Base-by-base conservation (phyloP, 2,888 invertebrate genomes). In the Stenchaetothrips biformis region DNA sequence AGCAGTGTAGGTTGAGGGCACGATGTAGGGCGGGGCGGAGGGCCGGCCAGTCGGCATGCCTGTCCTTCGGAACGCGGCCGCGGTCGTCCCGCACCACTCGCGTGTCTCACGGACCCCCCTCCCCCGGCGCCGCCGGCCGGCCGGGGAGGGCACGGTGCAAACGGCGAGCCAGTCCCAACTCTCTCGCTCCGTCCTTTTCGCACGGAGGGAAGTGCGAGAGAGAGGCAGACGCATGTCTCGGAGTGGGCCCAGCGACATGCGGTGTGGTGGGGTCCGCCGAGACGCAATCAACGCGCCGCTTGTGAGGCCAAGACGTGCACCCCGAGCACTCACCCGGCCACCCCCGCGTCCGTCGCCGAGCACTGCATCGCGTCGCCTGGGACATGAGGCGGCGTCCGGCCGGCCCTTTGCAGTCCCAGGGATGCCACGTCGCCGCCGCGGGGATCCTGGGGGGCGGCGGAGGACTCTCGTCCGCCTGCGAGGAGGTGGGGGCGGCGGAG, bases 211-310 rank as follows among this genome's bases (percentile, higher is more conserved):
- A 53, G 53, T 53, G 53, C 16, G 13, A 53, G 53, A 3, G 53
- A 53, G 53, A 53, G 53, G 25, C 25, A 21, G 67, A 37, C 25
- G 67, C 21, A 74, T 11, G 67, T n/a, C 67, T 37, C 4, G 37
- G 37, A 37, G 25, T 21, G 25, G 67, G 67, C 67, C 67, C 9
- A 2, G 25, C 59, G 21, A 25, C 25, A 8, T 9, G 67, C n/a
- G 67, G 67, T 21, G 21, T 4, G 21, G 6, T 0, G 67, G 62
- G 62, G 67, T 8, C 67, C 21, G 67, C 67, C 53, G 67, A 25
- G 67, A 74, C 67, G 25, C 67, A 74, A 74, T 74, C 67, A 74
- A 74, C 67, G 67, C 25, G 67, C 4, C 67, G 67, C 25, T 74
- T 74, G 67, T 74, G 25, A 25, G 25, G 25, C 25, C 67, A 25